A percentile compares a stretch with the other conserved stretches of the same genome.
These are phyloP conservation scores for Paracentrotus lividus DNA, from an alignment of 53 echinoderm and acorn worm genomes.

Conservation along the genomic window DNA sequence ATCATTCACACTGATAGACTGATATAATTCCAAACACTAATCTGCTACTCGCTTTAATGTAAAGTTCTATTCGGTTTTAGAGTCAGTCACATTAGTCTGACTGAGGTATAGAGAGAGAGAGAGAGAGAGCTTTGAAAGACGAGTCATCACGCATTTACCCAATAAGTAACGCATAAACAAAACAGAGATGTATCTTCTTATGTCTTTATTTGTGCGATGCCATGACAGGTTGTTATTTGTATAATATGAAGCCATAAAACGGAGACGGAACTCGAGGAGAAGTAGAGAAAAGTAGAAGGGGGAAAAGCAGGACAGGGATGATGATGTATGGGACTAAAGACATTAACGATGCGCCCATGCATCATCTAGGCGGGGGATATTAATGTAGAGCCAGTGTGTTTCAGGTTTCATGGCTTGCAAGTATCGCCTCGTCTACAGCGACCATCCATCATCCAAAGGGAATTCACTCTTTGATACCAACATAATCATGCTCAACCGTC, in stretches of 20 bases:
- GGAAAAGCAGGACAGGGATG: slow-evolving; percentile 51
- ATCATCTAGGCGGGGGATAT: slow-evolving; percentile 64
- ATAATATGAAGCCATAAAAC: slow-evolving; percentile 60
- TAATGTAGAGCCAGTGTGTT: slow-evolving; percentile 49
- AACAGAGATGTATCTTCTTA: slow-evolving; percentile 53
- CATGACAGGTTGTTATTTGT: slow-evolving; percentile 70
- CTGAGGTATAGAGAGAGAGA: no score
- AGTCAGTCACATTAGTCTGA: no score
- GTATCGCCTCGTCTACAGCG: slow-evolving; percentile 48
- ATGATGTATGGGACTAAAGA: slow-evolving; percentile 67
- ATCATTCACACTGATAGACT: no score
- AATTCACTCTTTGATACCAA: slow-evolving; percentile 5
- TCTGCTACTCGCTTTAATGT: no score
- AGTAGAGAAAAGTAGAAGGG: not conserved
- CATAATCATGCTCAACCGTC: slow-evolving; percentile 9
- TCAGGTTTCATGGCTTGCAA: slow-evolving; percentile 47
- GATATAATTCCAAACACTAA: no score
- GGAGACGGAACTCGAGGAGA: not conserved
- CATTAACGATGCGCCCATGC: slow-evolving; percentile 61
- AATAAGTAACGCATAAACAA: slow-evolving; percentile 69
- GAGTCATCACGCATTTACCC: slow-evolving; percentile 44
- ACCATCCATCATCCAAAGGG: slow-evolving; percentile 47
- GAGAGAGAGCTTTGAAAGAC: not conserved
- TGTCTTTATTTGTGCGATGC: slow-evolving; percentile 57
- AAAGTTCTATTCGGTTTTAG: no score